phyloP scores from a whole-genome alignment of 1,140 invertebrate species.

The Anoplolepis gracilipes region DNA sequence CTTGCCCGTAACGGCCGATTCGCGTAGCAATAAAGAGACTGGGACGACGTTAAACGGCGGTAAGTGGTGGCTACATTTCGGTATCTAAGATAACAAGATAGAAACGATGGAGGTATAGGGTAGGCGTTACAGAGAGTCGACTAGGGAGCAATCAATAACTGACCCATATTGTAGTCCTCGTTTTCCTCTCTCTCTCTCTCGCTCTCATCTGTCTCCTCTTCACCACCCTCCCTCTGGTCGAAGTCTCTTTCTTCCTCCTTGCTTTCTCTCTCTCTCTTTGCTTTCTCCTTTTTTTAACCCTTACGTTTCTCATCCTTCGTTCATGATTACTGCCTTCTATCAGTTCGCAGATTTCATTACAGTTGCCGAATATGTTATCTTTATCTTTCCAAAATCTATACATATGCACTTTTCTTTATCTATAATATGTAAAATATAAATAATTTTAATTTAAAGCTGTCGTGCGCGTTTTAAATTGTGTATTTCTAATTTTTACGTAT shows the following conservation, averaged over 20 bases:
- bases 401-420: neutral
- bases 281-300: slow-evolving; percentile 12
- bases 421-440: neutral
- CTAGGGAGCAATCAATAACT: slow-evolving; percentile 85
- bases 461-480: neutral
- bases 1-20: slow-evolving; percentile 33
- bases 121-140: slow-evolving; percentile 81
- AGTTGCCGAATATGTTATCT: neutral
- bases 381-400: slow-evolving; percentile 1
- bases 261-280: neutral
- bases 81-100: slow-evolving; percentile 80
- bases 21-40: slow-evolving; percentile 56
- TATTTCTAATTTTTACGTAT: neutral
- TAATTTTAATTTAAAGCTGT: slow-evolving; percentile 10
- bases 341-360: slow-evolving; percentile 12
- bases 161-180: slow-evolving; percentile 85
- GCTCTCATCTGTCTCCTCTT: slow-evolving; percentile 57
- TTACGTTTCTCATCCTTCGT: neutral
- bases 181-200: slow-evolving; percentile 73
- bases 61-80: slow-evolving; percentile 70
- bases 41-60: slow-evolving; percentile 46
- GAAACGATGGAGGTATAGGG: slow-evolving; percentile 69
- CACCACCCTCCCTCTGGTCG: slow-evolving; percentile 17
- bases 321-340: slow-evolving; percentile 36
- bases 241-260: slow-evolving; percentile 51